phyloP scores from a whole-genome alignment of 2,888 invertebrate genomes.

The Ecliptopera silaceata region DNA sequence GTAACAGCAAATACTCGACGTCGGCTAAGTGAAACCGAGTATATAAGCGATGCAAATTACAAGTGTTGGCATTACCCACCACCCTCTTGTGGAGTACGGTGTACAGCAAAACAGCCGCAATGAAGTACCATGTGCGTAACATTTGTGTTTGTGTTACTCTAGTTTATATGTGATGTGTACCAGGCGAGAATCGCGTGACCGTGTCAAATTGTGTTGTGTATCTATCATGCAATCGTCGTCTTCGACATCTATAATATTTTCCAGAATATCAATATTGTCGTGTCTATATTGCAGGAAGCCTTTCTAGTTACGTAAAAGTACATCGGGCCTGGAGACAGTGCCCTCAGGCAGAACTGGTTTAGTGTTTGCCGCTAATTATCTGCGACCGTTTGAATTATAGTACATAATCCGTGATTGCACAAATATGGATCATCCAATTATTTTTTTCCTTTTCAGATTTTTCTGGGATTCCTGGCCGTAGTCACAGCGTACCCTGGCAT shows the following conservation, averaged over 20 bases:
- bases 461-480: constrained; percentile 76
- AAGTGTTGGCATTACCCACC: constrained; percentile 72
- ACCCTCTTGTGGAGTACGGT: constrained; percentile 70
- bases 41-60: constrained; percentile 82
- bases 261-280: constrained; percentile 46
- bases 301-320: constrained; percentile 60
- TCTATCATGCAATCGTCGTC: constrained; percentile 24
- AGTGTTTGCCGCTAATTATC: constrained; percentile 31
- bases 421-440: constrained; percentile 6
- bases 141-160: constrained; percentile 42
- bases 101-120: constrained; percentile 54
- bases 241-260: constrained; percentile 36
- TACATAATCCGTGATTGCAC: constrained; percentile 14
- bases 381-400: constrained; percentile 27
- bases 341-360: constrained; percentile 54
- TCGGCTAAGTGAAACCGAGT: constrained; percentile 73
- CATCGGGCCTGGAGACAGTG: constrained; percentile 46
- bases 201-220: constrained; percentile 40
- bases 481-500: constrained; percentile 73
- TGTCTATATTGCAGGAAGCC: constrained; percentile 55
- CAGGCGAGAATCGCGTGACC: constrained; percentile 28
- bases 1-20: constrained; percentile 70
- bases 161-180: constrained; percentile 32
- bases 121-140: constrained; percentile 79
- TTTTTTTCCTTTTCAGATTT: constrained; percentile 57